Evolutionary conservation across 35 echinoderm and acorn worm genomes (phyloP).

Genomic region (Diadema setosum): DNA sequence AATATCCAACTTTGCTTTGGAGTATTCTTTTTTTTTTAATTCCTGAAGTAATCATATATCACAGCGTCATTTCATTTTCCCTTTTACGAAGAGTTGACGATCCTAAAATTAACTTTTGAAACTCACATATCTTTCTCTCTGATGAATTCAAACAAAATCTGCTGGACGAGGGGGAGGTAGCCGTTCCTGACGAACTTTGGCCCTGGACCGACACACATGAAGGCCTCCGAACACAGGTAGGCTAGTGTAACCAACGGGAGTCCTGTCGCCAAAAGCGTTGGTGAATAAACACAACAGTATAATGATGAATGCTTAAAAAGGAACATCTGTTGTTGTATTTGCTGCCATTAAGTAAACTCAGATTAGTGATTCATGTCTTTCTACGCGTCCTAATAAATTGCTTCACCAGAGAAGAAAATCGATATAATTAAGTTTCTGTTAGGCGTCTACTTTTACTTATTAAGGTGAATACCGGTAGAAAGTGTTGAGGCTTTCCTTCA

Average conservation of each 20-base stretch:
- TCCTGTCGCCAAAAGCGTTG: too few relatives aligned
- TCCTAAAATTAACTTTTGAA: not conserved
- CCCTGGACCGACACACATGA: not conserved
- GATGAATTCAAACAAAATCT: not conserved
- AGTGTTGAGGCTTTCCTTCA: too few relatives aligned
- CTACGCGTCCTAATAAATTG: too few relatives aligned
- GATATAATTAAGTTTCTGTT: too few relatives aligned
- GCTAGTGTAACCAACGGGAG: not conserved
- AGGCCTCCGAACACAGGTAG: not conserved
- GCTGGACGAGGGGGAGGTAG: not conserved
- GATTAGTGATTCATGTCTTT: too few relatives aligned
- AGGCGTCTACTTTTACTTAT: too few relatives aligned
- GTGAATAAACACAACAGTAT: too few relatives aligned
- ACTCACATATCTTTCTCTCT: not conserved
- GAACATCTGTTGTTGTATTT: too few relatives aligned
- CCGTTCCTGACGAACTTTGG: not conserved
- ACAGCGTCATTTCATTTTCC: not conserved
- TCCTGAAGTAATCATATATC: not conserved
- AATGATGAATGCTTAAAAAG: too few relatives aligned
- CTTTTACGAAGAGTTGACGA: not conserved
- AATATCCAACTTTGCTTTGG: not conserved
- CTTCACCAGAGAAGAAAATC: too few relatives aligned
- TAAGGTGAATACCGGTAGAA: too few relatives aligned
- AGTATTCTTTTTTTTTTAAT: not conserved
- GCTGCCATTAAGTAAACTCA: too few relatives aligned